These are phyloP conservation scores for Micrasema minimum DNA, from an alignment of 1,140 invertebrate genomes.

Conservation along the genomic window DNA sequence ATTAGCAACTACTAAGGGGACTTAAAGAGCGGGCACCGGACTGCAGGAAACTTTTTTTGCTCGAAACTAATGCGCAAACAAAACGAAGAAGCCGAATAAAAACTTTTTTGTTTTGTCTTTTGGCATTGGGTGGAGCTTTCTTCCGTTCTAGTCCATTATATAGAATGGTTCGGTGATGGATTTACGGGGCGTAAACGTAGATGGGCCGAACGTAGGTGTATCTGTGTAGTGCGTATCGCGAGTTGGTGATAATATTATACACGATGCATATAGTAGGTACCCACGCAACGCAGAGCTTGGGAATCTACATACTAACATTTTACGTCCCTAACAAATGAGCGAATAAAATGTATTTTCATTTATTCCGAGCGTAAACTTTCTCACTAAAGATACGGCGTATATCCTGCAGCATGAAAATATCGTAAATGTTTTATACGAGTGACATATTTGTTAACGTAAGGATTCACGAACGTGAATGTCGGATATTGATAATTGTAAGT, in stretches of 20 bases:
- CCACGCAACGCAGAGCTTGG: not conserved
- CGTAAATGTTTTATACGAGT: conserved; percentile 34
- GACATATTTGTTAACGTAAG: conserved; percentile 19
- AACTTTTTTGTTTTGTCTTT: conserved; percentile 12
- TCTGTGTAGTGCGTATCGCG: not conserved
- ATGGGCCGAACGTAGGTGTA: not conserved
- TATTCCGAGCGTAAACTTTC: conserved; percentile 31
- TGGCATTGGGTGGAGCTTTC: not conserved
- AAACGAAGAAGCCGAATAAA: not conserved
- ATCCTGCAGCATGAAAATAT: conserved; percentile 33
- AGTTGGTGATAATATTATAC: too few relatives aligned
- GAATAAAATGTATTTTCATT: conserved; percentile 39
- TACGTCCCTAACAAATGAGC: conserved; percentile 33
- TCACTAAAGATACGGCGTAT: conserved; percentile 6
- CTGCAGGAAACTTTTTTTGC: conserved; percentile 1
- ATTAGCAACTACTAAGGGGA: too few relatives aligned
- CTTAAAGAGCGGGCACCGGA: too few relatives aligned
- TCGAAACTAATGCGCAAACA: not conserved
- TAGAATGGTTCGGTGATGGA: conserved; percentile 15
- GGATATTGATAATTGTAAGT: too few relatives aligned
- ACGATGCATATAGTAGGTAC: too few relatives aligned
- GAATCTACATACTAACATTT: conserved; percentile 32
- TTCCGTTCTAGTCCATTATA: not conserved
- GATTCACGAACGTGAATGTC: too few relatives aligned
- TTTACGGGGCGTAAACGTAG: conserved; percentile 10